Percentiles rank a stretch among this genome's conserved stretches.
Evolutionary conservation across 2,888 invertebrate species (phyloP).

Genomic region (Drosophila kanekoi): DNA sequence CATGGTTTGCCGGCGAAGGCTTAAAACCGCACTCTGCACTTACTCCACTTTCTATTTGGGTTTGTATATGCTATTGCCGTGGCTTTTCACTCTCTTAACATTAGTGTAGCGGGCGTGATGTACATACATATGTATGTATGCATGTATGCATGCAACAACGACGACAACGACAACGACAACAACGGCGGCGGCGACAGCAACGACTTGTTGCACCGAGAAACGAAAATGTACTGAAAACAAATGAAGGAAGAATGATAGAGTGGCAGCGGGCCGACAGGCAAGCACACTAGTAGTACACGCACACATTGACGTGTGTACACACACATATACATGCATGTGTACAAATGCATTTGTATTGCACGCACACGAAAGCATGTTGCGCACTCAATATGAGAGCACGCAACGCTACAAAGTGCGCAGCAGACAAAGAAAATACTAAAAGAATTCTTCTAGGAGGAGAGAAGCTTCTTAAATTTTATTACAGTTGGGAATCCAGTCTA

Average conservation of each 20-base stretch:
- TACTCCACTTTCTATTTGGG: constrained; percentile 69
- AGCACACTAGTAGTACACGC: constrained; percentile 4
- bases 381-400: constrained; percentile 23
- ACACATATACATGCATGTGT: background rate
- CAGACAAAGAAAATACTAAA: constrained; percentile 49
- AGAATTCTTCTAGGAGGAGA: constrained; percentile 57
- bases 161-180: constrained; percentile 1
- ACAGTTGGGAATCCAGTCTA: constrained; percentile 19
- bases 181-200: constrained; percentile 34
- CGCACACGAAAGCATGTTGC: constrained; percentile 36
- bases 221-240: constrained; percentile 67
- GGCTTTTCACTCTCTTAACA: constrained; percentile 39
- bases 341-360: constrained; percentile 7
- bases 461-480: constrained; percentile 3
- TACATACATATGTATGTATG: constrained; percentile 1
- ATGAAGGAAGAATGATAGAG: constrained; percentile 70
- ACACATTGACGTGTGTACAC: background rate
- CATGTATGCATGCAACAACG: constrained; percentile 20
- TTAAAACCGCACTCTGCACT: constrained; percentile 42
- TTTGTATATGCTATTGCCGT: constrained; percentile 25
- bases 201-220: constrained; percentile 77
- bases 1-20: constrained; percentile 20
- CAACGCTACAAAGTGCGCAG: constrained; percentile 6
- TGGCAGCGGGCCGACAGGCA: constrained; percentile 24
- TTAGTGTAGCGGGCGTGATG: constrained; percentile 28